A percentile compares a stretch with the other conserved stretches of the same genome.
Evolutionary conservation across 2,888 invertebrate species (phyloP).

Genomic region (Pristionchus arcanus): DNA sequence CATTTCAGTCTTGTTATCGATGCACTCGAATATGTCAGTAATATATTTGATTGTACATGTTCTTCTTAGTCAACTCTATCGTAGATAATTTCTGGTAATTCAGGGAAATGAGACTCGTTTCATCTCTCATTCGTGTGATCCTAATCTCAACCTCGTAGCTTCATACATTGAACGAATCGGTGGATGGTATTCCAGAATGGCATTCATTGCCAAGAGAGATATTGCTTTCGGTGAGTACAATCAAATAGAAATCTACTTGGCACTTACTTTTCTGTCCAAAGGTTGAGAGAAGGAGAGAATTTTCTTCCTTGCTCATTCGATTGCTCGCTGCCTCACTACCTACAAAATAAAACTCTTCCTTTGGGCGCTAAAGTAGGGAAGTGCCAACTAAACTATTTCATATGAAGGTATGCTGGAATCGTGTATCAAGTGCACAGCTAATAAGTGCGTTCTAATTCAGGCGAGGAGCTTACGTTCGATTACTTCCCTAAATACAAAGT

Average conservation of each 20-base stretch:
- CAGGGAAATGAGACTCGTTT: conserved; percentile 51
- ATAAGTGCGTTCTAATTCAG: neutral
- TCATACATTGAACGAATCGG: neutral
- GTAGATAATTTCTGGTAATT: too few relatives aligned
- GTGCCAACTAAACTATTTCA: too few relatives aligned
- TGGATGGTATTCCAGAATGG: conserved; percentile 7
- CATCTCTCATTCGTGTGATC: conserved; percentile 48
- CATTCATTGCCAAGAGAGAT: neutral
- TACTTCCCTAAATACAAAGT: neutral
- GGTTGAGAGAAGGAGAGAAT: too few relatives aligned
- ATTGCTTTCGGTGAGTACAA: neutral
- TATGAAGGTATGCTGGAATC: too few relatives aligned
- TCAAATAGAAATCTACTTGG: too few relatives aligned
- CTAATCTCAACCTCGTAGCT: neutral
- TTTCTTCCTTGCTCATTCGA: too few relatives aligned
- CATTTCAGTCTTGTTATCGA: neutral
- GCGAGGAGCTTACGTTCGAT: conserved; percentile 19
- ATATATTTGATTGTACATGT: too few relatives aligned
- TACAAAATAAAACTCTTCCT: too few relatives aligned
- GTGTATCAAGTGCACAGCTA: neutral
- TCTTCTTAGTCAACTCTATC: too few relatives aligned
- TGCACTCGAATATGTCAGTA: neutral
- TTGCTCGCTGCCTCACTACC: too few relatives aligned
- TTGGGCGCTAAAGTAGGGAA: too few relatives aligned
- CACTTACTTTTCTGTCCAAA: too few relatives aligned